These are phyloP conservation scores for Asarcornis scutulata DNA, from an alignment of 2,113 vertebrate genomes.

Conservation along the genomic window DNA sequence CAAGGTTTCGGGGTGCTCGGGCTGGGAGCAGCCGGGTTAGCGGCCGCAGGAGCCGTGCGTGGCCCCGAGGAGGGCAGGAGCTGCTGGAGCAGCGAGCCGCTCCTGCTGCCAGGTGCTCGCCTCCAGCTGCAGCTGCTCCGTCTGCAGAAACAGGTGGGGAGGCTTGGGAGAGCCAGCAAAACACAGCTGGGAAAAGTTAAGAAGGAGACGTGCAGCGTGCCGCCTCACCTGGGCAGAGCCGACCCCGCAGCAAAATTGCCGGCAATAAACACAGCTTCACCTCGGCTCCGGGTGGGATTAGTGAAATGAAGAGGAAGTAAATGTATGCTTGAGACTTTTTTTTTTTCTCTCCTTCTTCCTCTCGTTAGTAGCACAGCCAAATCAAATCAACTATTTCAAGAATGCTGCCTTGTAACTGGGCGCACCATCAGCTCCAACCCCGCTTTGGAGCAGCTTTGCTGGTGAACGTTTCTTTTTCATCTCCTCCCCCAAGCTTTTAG, in stretches of 20 bases:
- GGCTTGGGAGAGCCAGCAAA: slow-evolving; percentile 27
- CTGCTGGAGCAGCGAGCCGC: not conserved
- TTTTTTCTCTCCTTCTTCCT: not conserved
- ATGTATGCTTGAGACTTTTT: not conserved
- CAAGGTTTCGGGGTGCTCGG: not conserved
- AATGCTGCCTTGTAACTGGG: not conserved
- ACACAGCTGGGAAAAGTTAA: slow-evolving; percentile 72
- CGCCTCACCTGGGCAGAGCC: slow-evolving; percentile 43
- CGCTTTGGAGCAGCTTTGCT: not conserved
- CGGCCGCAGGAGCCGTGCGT: too few relatives aligned
- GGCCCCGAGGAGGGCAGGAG: not conserved
- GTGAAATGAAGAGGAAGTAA: not conserved
- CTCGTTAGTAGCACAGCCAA: not conserved
- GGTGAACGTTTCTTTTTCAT: not conserved
- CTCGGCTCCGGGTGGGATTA: not conserved
- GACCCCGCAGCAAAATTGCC: not conserved
- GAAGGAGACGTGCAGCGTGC: slow-evolving; percentile 33
- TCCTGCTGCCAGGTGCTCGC: not conserved
- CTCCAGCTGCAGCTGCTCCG: slow-evolving; percentile 67
- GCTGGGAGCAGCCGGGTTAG: not conserved
- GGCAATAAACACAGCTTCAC: not conserved
- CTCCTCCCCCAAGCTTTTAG: not conserved
- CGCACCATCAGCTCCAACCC: not conserved
- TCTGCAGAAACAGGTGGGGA: slow-evolving; percentile 72
- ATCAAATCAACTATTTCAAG: not conserved